These are phyloP conservation scores for Gymnodraco acuticeps DNA, from an alignment of 2,797 vertebrate species.

Conservation along the genomic window DNA sequence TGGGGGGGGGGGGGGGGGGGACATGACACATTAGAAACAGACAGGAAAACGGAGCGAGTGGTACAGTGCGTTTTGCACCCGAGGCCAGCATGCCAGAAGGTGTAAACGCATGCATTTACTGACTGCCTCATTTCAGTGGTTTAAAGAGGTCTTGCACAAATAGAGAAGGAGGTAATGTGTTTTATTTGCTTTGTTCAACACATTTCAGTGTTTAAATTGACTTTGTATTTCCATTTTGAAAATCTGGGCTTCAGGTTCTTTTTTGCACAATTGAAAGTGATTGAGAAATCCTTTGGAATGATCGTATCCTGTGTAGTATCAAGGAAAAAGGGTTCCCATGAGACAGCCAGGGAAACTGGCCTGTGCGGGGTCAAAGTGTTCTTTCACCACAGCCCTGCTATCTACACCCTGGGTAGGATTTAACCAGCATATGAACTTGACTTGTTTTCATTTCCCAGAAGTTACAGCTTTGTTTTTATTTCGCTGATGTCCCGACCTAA, in stretches of 20 bases:
- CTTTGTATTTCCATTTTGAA: neutral
- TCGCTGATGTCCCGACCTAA: constrained; percentile 26
- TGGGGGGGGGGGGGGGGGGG: constrained; percentile 57
- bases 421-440: constrained; percentile 29
- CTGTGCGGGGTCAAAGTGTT: constrained; percentile 33
- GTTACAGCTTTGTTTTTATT: constrained; percentile 54
- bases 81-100: constrained; percentile 40
- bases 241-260: neutral
- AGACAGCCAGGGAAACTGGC: constrained; percentile 12
- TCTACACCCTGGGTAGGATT: constrained; percentile 14
- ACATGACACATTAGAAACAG: constrained; percentile 44
- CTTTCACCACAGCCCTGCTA: constrained; percentile 19
- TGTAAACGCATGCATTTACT: constrained; percentile 28
- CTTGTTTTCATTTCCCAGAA: constrained; percentile 3
- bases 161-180: neutral
- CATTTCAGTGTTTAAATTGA: neutral
- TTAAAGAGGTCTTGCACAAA: constrained; percentile 11
- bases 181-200: neutral
- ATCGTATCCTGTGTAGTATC: neutral
- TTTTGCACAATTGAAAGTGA: neutral
- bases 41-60: constrained; percentile 10
- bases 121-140: constrained; percentile 9
- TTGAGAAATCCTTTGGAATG: neutral
- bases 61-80: neutral
- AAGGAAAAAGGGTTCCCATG: constrained; percentile 3